Evolutionary conservation across 2,113 vertebrate species (phyloP).

Genomic region (Varanus salvator): DNA sequence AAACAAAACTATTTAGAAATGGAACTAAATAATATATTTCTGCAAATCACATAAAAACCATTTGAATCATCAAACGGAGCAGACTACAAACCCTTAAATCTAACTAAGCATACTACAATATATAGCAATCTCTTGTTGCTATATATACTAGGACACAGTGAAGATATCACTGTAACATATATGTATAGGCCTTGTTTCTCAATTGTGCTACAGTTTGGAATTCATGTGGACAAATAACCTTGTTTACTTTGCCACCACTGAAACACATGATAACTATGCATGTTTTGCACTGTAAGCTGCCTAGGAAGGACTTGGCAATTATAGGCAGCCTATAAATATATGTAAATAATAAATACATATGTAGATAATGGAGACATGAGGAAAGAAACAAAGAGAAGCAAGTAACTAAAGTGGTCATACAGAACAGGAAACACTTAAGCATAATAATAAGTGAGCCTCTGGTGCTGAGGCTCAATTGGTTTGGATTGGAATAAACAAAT

Average conservation of each 20-base stretch:
- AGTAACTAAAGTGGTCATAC: neutral
- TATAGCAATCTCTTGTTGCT: constrained; percentile 44
- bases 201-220: neutral
- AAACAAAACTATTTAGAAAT: neutral
- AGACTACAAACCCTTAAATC: too few relatives aligned
- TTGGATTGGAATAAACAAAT: neutral
- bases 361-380: too few relatives aligned
- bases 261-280: neutral
- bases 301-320: too few relatives aligned
- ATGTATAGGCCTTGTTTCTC: constrained; percentile 45
- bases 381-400: neutral
- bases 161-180: constrained; percentile 38
- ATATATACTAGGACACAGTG: constrained; percentile 48
- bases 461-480: neutral
- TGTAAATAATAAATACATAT: too few relatives aligned
- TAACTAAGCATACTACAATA: constrained; percentile 20
- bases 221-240: neutral
- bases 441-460: neutral
- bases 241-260: neutral
- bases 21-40: constrained; percentile 34
- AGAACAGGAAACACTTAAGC: neutral
- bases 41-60: constrained; percentile 34
- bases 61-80: constrained; percentile 37
- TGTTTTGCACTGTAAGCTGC: too few relatives aligned
- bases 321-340: too few relatives aligned